Base-by-base conservation (phyloP, 2,113 vertebrate species). In the Labrus mixtus region DNA sequence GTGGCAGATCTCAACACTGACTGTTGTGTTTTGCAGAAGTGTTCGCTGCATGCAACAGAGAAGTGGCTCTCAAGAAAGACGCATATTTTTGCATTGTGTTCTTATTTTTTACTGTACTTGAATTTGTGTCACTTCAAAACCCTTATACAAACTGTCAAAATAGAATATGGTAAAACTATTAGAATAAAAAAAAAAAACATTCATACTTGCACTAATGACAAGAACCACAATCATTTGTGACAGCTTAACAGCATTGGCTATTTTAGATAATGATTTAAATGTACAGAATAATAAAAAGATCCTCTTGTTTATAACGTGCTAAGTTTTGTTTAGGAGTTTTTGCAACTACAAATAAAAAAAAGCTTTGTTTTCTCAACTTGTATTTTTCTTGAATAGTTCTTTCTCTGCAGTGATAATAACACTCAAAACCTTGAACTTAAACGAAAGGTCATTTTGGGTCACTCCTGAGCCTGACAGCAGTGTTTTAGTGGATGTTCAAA, bases 21-120 rank as follows among this genome's bases (percentile, higher is more conserved):
- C 48, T 11, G 22, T 19, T 15, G n/a, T 20, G 65, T 51, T 73
- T 45, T 10, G 45, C 78, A 61, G 19, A 55, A 6, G 50, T 57
- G 9, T 57, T 66, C 46, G 20, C 73, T 64, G 61, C 25, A 39
- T 17, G 11, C 36, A 33, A 59, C 25, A 54, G 12, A 10, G 59
- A 61, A 62, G 51, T 29, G 22, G 20, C 53, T 62, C 36, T 57
- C n/a, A 8, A 60, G 15, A 64, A n/a, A 57, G 12, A 25, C 43
- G 6, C 20, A 6, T 79, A 76, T 82, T 82, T 86, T 87, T 77
- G 37, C 70, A 77, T 57, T 61, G 36, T 65, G 19, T 36, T 73
- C 61, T 81, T 8, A 55, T 86, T 87, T 88, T 90, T 17, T 86
- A 83, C 64, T 74, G 9, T 79, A 73, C 63, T 78, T 81, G 29